Conservation (phyloP, 2,113 vertebrate genomes). For the Malurus melanocephalus region DNA sequence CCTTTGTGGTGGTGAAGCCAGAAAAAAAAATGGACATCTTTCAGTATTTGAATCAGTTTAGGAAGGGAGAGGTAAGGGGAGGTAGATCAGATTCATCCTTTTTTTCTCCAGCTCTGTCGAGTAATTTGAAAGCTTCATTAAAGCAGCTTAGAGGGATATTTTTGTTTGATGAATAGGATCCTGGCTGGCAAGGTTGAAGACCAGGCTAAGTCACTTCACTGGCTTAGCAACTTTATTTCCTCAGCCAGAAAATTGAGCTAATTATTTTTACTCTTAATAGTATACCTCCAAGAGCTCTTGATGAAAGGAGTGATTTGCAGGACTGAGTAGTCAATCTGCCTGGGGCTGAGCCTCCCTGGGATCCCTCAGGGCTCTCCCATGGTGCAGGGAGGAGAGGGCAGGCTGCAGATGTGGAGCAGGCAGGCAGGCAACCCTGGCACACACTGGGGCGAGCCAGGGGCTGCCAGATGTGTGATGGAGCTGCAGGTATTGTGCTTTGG, state of each 20-base stretch:
- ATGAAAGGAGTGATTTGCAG: background rate
- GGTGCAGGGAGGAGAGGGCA: background rate
- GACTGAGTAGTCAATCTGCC: background rate
- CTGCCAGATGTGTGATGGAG: background rate
- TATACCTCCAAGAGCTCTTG: background rate
- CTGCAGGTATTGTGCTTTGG: background rate
- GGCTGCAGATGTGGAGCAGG: background rate
- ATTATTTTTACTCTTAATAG: background rate
- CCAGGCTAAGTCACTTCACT: background rate
- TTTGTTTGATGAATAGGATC: background rate
- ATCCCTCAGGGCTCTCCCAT: background rate
- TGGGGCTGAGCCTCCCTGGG: background rate
- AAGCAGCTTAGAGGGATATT: background rate
- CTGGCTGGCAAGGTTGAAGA: background rate
- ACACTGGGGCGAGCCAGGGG: background rate
- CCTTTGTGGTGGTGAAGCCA: background rate
- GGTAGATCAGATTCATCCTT: background rate
- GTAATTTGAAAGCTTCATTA: background rate
- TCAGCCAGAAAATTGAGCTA: background rate
- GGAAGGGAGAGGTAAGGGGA: background rate
- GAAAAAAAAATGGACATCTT: background rate
- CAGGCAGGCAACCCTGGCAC: background rate
- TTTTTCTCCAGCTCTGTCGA: background rate
- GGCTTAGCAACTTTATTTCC: conserved; percentile 8
- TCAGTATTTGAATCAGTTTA: background rate